Evolutionary conservation across 2,113 vertebrate genomes (phyloP).

Genomic region (Rhagologus leucostigma): DNA sequence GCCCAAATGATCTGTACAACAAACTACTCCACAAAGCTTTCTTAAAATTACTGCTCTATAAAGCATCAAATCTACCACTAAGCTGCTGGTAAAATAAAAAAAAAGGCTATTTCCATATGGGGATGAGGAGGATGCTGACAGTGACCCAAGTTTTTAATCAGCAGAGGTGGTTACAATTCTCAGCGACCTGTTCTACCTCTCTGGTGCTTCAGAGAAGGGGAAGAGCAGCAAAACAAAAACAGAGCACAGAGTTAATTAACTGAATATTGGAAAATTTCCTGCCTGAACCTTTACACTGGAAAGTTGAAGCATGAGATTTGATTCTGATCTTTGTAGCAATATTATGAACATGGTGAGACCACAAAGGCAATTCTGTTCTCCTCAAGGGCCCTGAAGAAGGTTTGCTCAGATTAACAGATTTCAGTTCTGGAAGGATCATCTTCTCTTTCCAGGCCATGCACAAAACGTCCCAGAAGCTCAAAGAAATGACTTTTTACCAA

Average conservation of each 20-base stretch:
- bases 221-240: background rate
- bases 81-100: background rate
- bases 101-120: background rate
- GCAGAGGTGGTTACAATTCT: background rate
- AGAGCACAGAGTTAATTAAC: background rate
- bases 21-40: background rate
- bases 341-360: background rate
- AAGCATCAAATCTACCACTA: background rate
- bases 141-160: background rate
- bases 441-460: background rate
- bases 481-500: background rate
- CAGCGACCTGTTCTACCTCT: background rate
- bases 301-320: background rate
- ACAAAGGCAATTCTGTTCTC: constrained; percentile 50
- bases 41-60: background rate
- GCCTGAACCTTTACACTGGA: background rate
- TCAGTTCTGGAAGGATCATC: background rate
- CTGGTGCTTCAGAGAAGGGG: background rate
- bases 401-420: constrained; percentile 16
- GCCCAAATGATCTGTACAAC: background rate
- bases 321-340: constrained; percentile 14
- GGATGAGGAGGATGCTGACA: background rate
- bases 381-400: background rate
- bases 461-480: background rate
- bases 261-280: background rate